Evolutionary conservation across 2,888 invertebrate species (phyloP).

Genomic region (Xestia rhomboidea): DNA sequence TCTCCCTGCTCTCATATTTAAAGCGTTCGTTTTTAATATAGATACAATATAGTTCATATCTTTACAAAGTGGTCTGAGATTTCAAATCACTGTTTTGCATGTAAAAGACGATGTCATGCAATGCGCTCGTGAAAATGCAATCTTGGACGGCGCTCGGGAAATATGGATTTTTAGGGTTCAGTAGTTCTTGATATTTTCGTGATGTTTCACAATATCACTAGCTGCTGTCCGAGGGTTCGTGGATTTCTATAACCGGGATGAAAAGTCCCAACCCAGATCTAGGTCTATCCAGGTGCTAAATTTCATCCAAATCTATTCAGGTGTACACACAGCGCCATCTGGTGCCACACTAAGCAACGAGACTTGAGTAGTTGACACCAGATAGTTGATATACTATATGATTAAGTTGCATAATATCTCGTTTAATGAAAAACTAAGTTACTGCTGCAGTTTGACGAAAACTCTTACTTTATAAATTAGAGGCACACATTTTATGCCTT

Average conservation of each 20-base stretch:
- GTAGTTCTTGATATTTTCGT: neutral
- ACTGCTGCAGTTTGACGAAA: too few relatives aligned
- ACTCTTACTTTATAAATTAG: too few relatives aligned
- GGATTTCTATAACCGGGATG: neutral
- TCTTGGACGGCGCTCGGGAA: slow-evolving; percentile 33
- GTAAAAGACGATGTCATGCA: slow-evolving; percentile 59
- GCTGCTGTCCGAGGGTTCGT: neutral
- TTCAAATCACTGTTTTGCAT: slow-evolving; percentile 66
- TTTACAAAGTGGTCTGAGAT: slow-evolving; percentile 33
- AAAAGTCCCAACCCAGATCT: neutral
- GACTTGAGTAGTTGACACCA: too few relatives aligned
- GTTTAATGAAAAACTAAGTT: too few relatives aligned
- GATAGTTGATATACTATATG: too few relatives aligned
- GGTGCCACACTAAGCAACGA: too few relatives aligned
- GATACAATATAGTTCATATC: slow-evolving; percentile 41
- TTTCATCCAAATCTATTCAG: neutral
- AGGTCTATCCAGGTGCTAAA: neutral
- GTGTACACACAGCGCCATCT: too few relatives aligned
- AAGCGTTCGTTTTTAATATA: slow-evolving; percentile 25
- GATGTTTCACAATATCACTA: neutral
- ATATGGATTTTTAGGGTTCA: slow-evolving; percentile 27
- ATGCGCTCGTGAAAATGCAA: slow-evolving; percentile 66
- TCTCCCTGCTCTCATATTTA: neutral
- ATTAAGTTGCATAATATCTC: too few relatives aligned
- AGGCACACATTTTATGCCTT: too few relatives aligned